Conservation (phyloP, 2,797 vertebrate genomes). For the Philypnodon macrostomus region DNA sequence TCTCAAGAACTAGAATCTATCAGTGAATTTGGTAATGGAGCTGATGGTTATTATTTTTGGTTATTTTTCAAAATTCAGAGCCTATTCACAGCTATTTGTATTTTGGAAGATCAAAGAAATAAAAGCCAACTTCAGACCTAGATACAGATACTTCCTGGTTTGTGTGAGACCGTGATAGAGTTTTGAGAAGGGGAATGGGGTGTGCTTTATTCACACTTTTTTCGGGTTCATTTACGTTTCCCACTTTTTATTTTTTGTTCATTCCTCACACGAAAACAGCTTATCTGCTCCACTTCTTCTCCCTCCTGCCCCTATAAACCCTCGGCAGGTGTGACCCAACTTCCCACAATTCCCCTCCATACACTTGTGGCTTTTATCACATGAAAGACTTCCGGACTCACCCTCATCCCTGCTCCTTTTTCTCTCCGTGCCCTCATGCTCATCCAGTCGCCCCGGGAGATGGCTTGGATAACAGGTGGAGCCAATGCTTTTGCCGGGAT, state of each 20-base stretch:
- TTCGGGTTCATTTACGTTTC: too few relatives aligned
- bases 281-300: neutral
- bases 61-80: too few relatives aligned
- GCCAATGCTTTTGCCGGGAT: constrained; percentile 51
- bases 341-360: constrained; percentile 47
- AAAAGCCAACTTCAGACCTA: too few relatives aligned
- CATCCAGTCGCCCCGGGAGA: constrained; percentile 55
- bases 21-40: too few relatives aligned
- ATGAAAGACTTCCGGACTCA: constrained; percentile 61
- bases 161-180: too few relatives aligned
- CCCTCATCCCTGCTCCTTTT: constrained; percentile 53
- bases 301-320: constrained; percentile 57
- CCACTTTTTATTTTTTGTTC: neutral
- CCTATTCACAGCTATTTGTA: too few relatives aligned
- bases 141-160: too few relatives aligned
- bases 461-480: constrained; percentile 67
- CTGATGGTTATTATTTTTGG: too few relatives aligned
- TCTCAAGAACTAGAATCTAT: too few relatives aligned
- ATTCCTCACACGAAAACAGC: neutral
- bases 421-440: constrained; percentile 43
- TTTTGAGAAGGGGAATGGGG: too few relatives aligned
- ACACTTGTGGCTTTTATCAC: constrained; percentile 34
- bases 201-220: too few relatives aligned
- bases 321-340: constrained; percentile 63
- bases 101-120: too few relatives aligned